Percentiles rank a stretch among this genome's conserved stretches.
These are phyloP conservation scores for Corvus hawaiiensis DNA, from an alignment of 2,113 vertebrate species.

Conservation along the genomic window DNA sequence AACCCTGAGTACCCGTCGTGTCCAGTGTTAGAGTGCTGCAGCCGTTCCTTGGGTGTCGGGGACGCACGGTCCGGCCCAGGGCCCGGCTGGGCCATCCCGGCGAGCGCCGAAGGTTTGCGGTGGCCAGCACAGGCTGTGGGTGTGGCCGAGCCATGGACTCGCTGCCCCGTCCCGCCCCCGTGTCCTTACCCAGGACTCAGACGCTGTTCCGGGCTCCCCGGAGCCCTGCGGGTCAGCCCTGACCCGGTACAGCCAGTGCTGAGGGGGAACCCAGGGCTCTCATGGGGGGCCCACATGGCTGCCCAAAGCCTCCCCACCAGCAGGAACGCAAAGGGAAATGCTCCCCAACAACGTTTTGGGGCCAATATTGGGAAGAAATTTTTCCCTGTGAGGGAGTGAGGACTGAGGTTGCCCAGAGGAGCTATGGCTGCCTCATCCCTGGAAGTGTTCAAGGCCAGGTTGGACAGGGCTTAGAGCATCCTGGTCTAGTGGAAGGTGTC, in stretches of 20 bases:
- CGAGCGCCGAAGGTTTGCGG: slow-evolving; percentile 30
- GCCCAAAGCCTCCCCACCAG: not conserved
- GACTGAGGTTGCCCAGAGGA: not conserved
- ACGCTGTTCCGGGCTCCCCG: not conserved
- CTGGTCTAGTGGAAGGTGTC: not conserved
- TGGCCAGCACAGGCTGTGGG: not conserved
- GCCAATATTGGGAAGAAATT: not conserved
- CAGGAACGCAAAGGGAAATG: not conserved
- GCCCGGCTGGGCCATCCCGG: slow-evolving; percentile 9
- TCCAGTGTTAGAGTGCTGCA: slow-evolving; percentile 48
- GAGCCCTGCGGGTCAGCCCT: not conserved
- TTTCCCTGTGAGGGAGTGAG: not conserved
- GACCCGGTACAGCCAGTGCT: not conserved
- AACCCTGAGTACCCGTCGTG: not conserved
- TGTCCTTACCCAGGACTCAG: not conserved
- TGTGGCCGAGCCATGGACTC: not conserved
- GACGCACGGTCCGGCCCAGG: slow-evolving; percentile 27
- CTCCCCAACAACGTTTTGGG: not conserved
- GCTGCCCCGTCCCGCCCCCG: not conserved
- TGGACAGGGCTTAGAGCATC: not conserved
- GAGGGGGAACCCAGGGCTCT: not conserved
- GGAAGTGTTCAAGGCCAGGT: not conserved
- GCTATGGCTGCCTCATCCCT: not conserved
- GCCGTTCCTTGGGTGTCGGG: slow-evolving; percentile 18
- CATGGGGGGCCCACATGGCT: not conserved